phyloP scores from a whole-genome alignment of 2,113 vertebrate species.

The Petrocephalus zakoni region DNA sequence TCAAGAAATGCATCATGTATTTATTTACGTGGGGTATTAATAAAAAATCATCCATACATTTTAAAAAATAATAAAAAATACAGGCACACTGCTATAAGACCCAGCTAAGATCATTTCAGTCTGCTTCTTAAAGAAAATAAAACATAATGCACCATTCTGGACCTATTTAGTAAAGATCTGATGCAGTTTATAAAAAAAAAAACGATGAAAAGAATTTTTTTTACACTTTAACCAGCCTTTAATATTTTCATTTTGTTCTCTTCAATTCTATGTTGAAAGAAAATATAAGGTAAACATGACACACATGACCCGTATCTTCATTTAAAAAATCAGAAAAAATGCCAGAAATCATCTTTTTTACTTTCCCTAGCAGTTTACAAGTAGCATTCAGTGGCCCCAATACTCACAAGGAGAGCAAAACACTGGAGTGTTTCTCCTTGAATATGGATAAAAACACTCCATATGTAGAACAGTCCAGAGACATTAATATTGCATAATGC shows the following conservation, averaged over 20 bases:
- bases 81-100: background rate
- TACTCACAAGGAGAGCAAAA: conserved; percentile 21
- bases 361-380: conserved; percentile 57
- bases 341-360: conserved; percentile 75
- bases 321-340: background rate
- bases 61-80: background rate
- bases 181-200: background rate
- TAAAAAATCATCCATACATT: background rate
- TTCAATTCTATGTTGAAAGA: background rate
- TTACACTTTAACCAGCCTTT: background rate
- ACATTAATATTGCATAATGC: conserved; percentile 47
- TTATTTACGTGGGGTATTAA: background rate
- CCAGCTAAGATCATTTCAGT: background rate
- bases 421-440: conserved; percentile 49
- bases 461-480: conserved; percentile 37
- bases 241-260: background rate
- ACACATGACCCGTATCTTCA: background rate
- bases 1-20: background rate
- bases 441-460: conserved; percentile 32
- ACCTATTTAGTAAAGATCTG: background rate
- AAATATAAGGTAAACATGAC: background rate
- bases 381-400: background rate
- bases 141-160: background rate
- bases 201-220: background rate
- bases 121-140: background rate